Percentiles rank a stretch among this genome's conserved stretches.
Conservation (phyloP, 2,797 vertebrate species). For the Gastrophryne carolinensis region DNA sequence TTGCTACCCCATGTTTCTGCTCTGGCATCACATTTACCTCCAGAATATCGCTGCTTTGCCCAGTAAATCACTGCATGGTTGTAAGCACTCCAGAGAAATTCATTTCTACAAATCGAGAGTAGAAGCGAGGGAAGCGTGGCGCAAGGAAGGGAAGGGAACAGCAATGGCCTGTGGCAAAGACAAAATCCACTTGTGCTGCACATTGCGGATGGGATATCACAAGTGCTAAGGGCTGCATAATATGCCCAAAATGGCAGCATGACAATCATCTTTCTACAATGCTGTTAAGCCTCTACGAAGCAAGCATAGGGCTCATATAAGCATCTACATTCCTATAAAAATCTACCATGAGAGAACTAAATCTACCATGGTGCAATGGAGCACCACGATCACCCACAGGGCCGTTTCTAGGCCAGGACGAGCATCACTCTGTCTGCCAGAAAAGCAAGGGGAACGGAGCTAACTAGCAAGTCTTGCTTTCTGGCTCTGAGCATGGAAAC, state of each 20-base stretch:
- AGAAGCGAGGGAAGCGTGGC: neutral
- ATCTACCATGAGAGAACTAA: too few relatives aligned
- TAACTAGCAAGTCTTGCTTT: too few relatives aligned
- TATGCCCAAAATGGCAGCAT: conserved; percentile 13
- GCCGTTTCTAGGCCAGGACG: too few relatives aligned
- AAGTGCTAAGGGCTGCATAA: conserved; percentile 23
- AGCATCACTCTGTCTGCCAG: too few relatives aligned
- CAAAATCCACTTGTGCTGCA: conserved; percentile 35
- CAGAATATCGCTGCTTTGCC: conserved; percentile 21
- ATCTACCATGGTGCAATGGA: too few relatives aligned
- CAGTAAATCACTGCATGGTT: conserved; percentile 30
- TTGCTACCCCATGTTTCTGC: conserved; percentile 55
- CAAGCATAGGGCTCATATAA: neutral
- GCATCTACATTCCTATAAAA: neutral
- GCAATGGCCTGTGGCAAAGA: conserved; percentile 44
- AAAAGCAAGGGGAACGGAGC: too few relatives aligned
- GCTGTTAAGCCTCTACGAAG: conserved; percentile 4
- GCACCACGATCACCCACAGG: too few relatives aligned
- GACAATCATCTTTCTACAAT: neutral
- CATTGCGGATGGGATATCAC: conserved; percentile 7
- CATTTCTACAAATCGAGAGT: conserved; percentile 13
- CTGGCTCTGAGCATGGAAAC: too few relatives aligned
- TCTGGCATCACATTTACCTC: conserved; percentile 40
- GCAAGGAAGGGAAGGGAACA: conserved; percentile 14
- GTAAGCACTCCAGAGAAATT: conserved; percentile 19